Base-by-base conservation (phyloP, 1,140 invertebrate genomes). In the Ectropis grisescens region DNA sequence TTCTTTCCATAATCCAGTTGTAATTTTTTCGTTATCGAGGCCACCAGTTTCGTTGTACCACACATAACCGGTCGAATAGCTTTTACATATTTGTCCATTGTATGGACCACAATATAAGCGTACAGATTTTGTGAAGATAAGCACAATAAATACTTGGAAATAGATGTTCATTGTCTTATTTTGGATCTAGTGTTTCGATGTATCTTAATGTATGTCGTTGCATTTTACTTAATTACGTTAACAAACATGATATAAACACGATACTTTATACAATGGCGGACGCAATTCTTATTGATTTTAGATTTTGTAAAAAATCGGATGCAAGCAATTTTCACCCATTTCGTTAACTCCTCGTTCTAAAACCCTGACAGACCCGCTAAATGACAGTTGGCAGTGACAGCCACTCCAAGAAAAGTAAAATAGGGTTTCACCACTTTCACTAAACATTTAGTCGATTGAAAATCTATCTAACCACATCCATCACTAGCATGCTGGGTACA, bases 21-120 rank as follows among this genome's bases (percentile, higher is more conserved):
- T 90, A 30, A 95, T 95, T 59, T 91, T 87, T 72, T 97, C 94
- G 74, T 96, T 95, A 44, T 91, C 84, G 75, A 87, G 87, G 23
- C 92, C 89, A 27, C 90, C 90, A 33, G 88, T 86, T 37, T 88
- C 86, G 56, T 93, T 93, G 65, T 93, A 95, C 91, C 93, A 96
- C 15, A 96, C 91, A 37, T 89, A 87, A 1, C 90, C 86, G 29
- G 85, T 86, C 14, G 96, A 85, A 66, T 93, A 92, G 53, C 89
- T 86, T 58, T 90, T 91, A 75, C 96, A 98, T 42, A 96, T 88
- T 69, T 92, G 89, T 14, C 95, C 95, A 82, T 88, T 92, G 72
- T 98, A 98, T 1, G 89, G 88, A 11, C 90, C 90, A 86, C 96
- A 98, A 69, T 92, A 74, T 37, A 71, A 56, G 56, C 67, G 58